These are phyloP conservation scores for Procambarus virginalis DNA, from an alignment of 1,140 invertebrate species.

Conservation along the genomic window DNA sequence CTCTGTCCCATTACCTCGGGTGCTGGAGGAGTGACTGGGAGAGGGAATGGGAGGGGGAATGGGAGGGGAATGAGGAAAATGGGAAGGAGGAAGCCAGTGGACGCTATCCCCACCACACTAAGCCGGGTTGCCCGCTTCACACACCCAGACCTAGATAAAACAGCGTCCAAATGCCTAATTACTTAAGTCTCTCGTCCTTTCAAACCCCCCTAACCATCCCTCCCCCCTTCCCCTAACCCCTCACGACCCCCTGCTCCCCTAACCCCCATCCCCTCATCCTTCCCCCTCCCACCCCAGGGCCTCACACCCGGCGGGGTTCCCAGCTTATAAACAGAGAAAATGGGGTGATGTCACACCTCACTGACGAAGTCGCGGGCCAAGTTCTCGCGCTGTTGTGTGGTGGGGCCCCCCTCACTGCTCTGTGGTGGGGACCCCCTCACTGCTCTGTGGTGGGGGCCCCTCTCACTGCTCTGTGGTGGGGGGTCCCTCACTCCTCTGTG, in stretches of 20 bases:
- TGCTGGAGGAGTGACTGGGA: not conserved
- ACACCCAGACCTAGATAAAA: no score
- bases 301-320: slow-evolving; percentile 55
- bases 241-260: slow-evolving; percentile 1
- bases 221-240: not conserved
- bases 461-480: no score
- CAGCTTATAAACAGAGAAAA: slow-evolving; percentile 63
- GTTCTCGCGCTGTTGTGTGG: no score
- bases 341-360: slow-evolving; percentile 62
- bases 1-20: no score
- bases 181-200: slow-evolving; percentile 21
- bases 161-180: not conserved
- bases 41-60: not conserved
- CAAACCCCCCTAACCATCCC: not conserved
- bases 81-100: no score
- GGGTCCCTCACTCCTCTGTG: no score
- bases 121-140: no score
- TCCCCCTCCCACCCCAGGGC: slow-evolving; percentile 18
- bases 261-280: slow-evolving; percentile 61
- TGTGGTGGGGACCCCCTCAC: no score
- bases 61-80: no score
- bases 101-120: not conserved
- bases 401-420: no score
- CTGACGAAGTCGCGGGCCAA: slow-evolving; percentile 43
- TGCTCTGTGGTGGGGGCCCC: no score